These are phyloP conservation scores for Oriolus oriolus DNA, from an alignment of 2,113 vertebrate genomes.

Conservation along the genomic window DNA sequence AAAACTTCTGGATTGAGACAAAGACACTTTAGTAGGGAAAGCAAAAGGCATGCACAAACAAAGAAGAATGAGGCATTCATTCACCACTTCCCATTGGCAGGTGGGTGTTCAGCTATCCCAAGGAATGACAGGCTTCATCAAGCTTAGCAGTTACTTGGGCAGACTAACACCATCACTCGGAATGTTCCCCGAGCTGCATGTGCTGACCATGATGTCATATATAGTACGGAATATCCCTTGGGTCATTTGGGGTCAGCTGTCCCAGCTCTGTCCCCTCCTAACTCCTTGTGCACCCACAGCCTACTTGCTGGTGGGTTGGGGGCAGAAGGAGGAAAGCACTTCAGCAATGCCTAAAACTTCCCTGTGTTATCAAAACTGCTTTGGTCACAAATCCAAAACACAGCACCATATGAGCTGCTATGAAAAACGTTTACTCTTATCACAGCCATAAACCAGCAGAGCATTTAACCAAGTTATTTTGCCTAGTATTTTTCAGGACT, in stretches of 20 bases:
- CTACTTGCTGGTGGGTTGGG: rapidly evolving
- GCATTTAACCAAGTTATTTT: neutral
- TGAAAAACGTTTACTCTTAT: neutral
- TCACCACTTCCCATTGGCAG: neutral
- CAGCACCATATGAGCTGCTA: neutral
- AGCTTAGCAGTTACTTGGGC: neutral
- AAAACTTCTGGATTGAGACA: neutral
- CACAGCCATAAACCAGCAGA: neutral
- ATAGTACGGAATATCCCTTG: neutral
- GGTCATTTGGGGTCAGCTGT: neutral
- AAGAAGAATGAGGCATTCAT: neutral
- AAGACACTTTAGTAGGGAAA: neutral
- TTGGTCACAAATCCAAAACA: neutral
- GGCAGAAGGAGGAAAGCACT: neutral
- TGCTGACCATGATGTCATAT: too few species aligned
- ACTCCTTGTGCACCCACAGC: neutral
- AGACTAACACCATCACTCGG: neutral
- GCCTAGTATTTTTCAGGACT: neutral
- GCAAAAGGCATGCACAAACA: neutral
- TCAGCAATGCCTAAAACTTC: neutral
- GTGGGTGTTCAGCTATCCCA: neutral
- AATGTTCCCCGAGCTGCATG: neutral
- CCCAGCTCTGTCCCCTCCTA: neutral
- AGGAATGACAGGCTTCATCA: neutral
- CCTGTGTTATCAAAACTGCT: neutral